These are phyloP conservation scores for Notarius quadriscutis DNA, from an alignment of 2,113 vertebrate species.

Conservation along the genomic window DNA sequence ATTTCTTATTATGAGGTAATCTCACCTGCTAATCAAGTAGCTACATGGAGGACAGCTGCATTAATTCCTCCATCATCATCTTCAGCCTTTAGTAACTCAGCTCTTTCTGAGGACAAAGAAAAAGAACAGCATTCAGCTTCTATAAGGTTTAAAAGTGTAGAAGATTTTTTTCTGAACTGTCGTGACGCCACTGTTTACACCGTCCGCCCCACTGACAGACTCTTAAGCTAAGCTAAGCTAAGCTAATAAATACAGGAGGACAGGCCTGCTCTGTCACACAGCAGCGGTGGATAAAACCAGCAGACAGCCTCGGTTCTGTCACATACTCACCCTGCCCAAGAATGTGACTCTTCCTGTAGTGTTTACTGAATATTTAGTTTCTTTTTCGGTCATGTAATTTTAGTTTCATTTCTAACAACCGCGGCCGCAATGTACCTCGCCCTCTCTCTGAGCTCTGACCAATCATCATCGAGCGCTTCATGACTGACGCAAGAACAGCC, in stretches of 20 bases:
- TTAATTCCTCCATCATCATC: constrained; percentile 5
- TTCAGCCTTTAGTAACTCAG: background rate
- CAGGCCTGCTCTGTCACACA: background rate
- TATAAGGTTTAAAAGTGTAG: background rate
- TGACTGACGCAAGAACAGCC: background rate
- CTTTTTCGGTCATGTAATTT: constrained; percentile 32
- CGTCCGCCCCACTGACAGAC: background rate
- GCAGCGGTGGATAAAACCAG: background rate
- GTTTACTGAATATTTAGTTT: background rate
- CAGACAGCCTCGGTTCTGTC: background rate
- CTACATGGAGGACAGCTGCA: background rate
- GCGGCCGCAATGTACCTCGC: background rate
- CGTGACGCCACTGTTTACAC: background rate
- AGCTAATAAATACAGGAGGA: constrained; percentile 12
- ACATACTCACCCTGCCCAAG: background rate
- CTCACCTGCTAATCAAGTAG: background rate
- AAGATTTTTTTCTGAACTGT: background rate
- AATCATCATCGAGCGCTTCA: constrained; percentile 18
- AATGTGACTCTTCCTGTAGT: too few species aligned
- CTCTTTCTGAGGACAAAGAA: background rate
- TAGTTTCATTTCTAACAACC: constrained; percentile 49
- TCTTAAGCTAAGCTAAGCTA: constrained; percentile 4
- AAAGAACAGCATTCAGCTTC: too few species aligned
- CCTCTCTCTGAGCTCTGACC: constrained; percentile 1
- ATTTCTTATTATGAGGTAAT: background rate